Percentiles rank a stretch among this genome's conserved stretches.
Evolutionary conservation across 2,888 invertebrate genomes (phyloP).

Genomic region (Melieria picta): DNA sequence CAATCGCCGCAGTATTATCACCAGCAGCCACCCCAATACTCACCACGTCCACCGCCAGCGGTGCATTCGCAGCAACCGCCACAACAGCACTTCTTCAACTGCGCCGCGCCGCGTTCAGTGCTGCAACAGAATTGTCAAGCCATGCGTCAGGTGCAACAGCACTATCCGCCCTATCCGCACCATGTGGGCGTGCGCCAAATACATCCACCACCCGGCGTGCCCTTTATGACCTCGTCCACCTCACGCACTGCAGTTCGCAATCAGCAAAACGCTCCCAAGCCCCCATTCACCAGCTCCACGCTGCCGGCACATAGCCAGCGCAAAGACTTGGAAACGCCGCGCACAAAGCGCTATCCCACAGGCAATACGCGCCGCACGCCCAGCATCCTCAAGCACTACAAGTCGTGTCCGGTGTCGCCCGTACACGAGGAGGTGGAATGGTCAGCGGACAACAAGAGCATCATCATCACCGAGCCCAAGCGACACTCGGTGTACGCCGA

Average conservation of each 20-base stretch:
- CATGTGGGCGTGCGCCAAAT: conserved; percentile 65
- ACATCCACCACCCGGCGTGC: conserved; percentile 59
- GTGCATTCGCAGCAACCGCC: conserved; percentile 35
- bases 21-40: conserved; percentile 8
- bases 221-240: conserved; percentile 45
- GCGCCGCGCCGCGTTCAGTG: conserved; percentile 65
- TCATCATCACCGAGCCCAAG: conserved; percentile 59
- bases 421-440: conserved; percentile 82
- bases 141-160: conserved; percentile 65
- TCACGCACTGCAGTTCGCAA: neutral
- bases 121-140: conserved; percentile 65
- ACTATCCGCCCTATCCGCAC: conserved; percentile 66
- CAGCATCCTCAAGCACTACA: conserved; percentile 75
- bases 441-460: conserved; percentile 63
- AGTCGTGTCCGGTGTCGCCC: conserved; percentile 84
- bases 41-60: conserved; percentile 38
- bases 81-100: conserved; percentile 62
- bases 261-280: conserved; percentile 21
- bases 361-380: conserved; percentile 63
- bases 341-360: conserved; percentile 55
- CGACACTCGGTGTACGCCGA: conserved; percentile 66
- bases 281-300: conserved; percentile 38
- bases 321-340: conserved; percentile 47
- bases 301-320: conserved; percentile 34
- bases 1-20: conserved; percentile 32